Percentiles rank a stretch among this genome's conserved stretches.
These are phyloP conservation scores for Drosophila mayaguana DNA, from an alignment of 2,888 invertebrate genomes.

Conservation along the genomic window DNA sequence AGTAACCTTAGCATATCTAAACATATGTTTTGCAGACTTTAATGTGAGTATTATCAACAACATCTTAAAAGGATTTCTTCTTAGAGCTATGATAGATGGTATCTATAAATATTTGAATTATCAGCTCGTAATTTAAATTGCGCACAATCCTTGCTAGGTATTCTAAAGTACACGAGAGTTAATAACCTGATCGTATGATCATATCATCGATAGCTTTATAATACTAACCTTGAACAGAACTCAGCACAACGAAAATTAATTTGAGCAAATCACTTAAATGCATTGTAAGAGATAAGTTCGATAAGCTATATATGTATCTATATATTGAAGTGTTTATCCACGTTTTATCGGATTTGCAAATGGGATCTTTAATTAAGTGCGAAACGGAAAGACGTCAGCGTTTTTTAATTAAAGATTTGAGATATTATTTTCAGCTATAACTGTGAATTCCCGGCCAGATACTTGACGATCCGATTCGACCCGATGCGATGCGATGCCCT, in stretches of 20 bases:
- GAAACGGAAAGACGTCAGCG: conserved; percentile 38
- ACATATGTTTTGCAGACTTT: background rate
- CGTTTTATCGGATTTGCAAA: conserved; percentile 46
- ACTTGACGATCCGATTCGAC: conserved; percentile 63
- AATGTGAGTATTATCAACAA: background rate
- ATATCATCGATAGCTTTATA: background rate
- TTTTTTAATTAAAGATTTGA: conserved; percentile 34
- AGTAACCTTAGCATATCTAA: no score
- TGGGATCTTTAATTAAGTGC: conserved; percentile 58
- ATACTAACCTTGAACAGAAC: conserved; percentile 65
- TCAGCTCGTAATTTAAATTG: conserved; percentile 10
- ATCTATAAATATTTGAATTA: conserved; percentile 3
- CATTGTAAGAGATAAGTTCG: conserved; percentile 44
- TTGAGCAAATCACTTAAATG: conserved; percentile 41
- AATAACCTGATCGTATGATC: conserved; percentile 24
- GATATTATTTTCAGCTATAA: conserved; percentile 12
- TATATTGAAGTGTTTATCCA: conserved; percentile 13
- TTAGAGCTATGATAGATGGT: background rate
- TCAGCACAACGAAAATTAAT: conserved; percentile 42
- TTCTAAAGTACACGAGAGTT: conserved; percentile 18
- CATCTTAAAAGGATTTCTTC: background rate
- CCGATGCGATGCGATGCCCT: conserved; percentile 68
- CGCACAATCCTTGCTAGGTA: conserved; percentile 2
- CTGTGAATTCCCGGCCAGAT: conserved; percentile 49
- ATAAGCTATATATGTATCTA: background rate